phyloP scores from a whole-genome alignment of 2,888 invertebrate species.

The Psylliodes chrysocephalus region DNA sequence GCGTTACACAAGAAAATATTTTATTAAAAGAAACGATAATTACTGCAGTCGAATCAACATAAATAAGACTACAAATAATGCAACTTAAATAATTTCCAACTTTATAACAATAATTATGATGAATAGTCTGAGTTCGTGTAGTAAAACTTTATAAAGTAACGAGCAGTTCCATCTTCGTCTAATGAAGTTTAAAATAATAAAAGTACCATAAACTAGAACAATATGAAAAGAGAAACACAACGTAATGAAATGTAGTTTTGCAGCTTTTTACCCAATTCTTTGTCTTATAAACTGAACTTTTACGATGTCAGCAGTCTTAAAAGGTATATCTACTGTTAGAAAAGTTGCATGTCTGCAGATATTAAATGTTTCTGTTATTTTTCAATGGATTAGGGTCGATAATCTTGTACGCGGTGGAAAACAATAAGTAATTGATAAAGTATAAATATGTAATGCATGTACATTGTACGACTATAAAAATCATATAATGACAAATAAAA shows the following conservation, averaged over 20 bases:
- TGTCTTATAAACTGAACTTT: constrained; percentile 14
- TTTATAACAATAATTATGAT: constrained; percentile 5
- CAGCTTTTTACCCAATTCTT: constrained; percentile 24
- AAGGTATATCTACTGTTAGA: constrained; percentile 14
- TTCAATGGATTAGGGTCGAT: background rate
- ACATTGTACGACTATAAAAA: no score
- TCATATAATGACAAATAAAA: no score
- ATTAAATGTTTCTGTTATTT: constrained; percentile 12
- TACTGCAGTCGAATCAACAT: background rate
- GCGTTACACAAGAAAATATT: no score
- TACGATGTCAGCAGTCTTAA: constrained; percentile 20
- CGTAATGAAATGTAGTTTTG: constrained; percentile 33
- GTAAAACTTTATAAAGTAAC: constrained; percentile 8
- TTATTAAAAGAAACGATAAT: background rate
- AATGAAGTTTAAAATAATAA: constrained; percentile 28
- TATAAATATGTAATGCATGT: no score
- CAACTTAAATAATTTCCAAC: constrained; percentile 1
- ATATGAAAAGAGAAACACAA: constrained; percentile 22
- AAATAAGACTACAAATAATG: background rate
- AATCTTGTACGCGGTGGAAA: background rate
- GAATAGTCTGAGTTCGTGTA: background rate
- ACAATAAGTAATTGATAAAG: background rate
- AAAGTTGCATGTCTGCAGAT: constrained; percentile 23
- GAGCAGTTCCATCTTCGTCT: constrained; percentile 10
- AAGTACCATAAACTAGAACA: constrained; percentile 19